phyloP scores from a whole-genome alignment of 2,888 invertebrate species.

The Lasioglossum villosulum region DNA sequence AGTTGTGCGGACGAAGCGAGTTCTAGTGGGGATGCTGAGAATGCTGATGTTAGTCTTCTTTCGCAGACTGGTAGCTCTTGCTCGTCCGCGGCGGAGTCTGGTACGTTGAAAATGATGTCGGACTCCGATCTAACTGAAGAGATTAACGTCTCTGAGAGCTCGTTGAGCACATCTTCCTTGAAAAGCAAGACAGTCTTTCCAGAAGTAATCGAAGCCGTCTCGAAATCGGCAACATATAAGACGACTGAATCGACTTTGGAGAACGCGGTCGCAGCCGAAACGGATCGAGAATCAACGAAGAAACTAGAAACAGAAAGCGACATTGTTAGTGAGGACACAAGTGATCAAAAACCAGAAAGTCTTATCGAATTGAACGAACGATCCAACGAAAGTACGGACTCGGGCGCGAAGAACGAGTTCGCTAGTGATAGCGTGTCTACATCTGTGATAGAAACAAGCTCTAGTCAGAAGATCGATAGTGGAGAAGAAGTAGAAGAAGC shows the following conservation, averaged over 20 bases:
- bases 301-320: constrained; percentile 16
- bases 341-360: neutral
- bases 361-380: constrained; percentile 19
- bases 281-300: neutral
- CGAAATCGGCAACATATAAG: constrained; percentile 15
- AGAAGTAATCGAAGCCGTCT: neutral
- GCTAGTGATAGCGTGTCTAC: constrained; percentile 14
- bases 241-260: neutral
- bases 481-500: constrained; percentile 14
- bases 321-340: neutral
- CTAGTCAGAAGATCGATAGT: constrained; percentile 58
- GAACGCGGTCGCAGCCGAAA: neutral
- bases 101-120: constrained; percentile 26
- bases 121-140: constrained; percentile 51
- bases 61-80: constrained; percentile 16
- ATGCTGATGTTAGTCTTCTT: constrained; percentile 37
- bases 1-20: constrained; percentile 23
- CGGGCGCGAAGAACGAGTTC: constrained; percentile 26
- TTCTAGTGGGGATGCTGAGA: constrained; percentile 44
- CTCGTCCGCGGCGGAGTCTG: constrained; percentile 19
- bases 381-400: constrained; percentile 10
- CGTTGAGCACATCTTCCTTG: constrained; percentile 23
- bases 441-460: constrained; percentile 63
- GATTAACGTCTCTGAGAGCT: constrained; percentile 46
- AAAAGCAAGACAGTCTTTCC: constrained; percentile 21